Conservation (phyloP, 1,140 invertebrate genomes). For the Atta texana region DNA sequence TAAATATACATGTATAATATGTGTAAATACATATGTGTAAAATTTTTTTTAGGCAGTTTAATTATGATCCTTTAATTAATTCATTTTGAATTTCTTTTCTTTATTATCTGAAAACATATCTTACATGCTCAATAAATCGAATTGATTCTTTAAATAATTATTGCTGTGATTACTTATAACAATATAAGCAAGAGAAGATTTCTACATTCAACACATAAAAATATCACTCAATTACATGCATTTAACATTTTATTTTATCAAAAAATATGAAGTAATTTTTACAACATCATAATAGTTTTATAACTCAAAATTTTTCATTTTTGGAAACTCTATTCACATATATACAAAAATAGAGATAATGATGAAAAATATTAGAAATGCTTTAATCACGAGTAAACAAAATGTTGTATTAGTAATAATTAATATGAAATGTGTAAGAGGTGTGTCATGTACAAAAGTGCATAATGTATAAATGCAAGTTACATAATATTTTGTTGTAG, state of each 20-base stretch:
- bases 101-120: neutral
- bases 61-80: neutral
- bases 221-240: conserved; percentile 22
- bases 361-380: neutral
- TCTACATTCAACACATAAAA: neutral
- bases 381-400: neutral
- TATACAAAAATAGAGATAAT: conserved; percentile 4
- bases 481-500: conserved; percentile 22
- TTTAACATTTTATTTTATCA: conserved; percentile 64
- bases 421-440: conserved; percentile 5
- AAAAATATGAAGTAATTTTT: conserved; percentile 3
- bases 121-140: neutral
- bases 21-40: conserved; percentile 16
- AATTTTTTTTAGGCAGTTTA: neutral
- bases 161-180: neutral
- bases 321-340: neutral
- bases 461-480: conserved; percentile 29
- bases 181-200: neutral
- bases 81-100: neutral
- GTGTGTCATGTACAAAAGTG: neutral
- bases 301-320: neutral
- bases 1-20: neutral
- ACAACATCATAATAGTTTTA: conserved; percentile 14
- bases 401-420: neutral
- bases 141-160: neutral